A percentile compares a stretch with the other conserved stretches of the same genome.
Conservation (phyloP, 2,888 invertebrate genomes). For the Autographa pulchrina region DNA sequence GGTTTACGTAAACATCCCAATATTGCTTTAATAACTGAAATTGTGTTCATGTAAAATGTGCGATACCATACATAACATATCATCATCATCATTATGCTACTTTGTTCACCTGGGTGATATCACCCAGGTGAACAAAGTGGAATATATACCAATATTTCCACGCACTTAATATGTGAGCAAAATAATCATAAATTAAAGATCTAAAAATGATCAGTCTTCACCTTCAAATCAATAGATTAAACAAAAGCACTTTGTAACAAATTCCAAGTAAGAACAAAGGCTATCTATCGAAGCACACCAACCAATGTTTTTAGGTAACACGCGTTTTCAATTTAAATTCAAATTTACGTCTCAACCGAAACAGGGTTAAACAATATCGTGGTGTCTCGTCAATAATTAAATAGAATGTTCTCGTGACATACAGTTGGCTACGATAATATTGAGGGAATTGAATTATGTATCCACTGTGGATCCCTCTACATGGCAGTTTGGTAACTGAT, state of each 20-base stretch:
- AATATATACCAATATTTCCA: too few species aligned
- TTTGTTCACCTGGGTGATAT: too few species aligned
- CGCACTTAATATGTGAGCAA: too few species aligned
- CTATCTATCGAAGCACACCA: background rate
- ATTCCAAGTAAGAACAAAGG: slow-evolving; percentile 1
- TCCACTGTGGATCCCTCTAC: background rate
- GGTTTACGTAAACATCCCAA: too few species aligned
- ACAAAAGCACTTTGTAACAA: background rate
- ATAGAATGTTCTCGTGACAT: slow-evolving; percentile 1
- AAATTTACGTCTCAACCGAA: slow-evolving; percentile 9
- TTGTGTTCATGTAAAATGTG: too few species aligned
- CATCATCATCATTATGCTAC: too few species aligned
- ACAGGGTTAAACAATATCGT: slow-evolving; percentile 4
- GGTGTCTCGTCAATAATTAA: slow-evolving; percentile 2
- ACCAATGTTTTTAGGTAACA: slow-evolving; percentile 6
- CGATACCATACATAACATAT: too few species aligned
- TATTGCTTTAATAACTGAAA: too few species aligned
- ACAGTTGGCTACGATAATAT: background rate
- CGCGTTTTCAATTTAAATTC: slow-evolving; percentile 11
- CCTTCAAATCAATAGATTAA: background rate
- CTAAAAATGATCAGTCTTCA: background rate
- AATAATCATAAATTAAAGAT: too few species aligned
- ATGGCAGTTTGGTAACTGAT: background rate
- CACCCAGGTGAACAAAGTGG: too few species aligned
- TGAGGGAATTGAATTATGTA: background rate